Conservation (phyloP, 2,113 vertebrate genomes). For the Amphiprion ocellaris region DNA sequence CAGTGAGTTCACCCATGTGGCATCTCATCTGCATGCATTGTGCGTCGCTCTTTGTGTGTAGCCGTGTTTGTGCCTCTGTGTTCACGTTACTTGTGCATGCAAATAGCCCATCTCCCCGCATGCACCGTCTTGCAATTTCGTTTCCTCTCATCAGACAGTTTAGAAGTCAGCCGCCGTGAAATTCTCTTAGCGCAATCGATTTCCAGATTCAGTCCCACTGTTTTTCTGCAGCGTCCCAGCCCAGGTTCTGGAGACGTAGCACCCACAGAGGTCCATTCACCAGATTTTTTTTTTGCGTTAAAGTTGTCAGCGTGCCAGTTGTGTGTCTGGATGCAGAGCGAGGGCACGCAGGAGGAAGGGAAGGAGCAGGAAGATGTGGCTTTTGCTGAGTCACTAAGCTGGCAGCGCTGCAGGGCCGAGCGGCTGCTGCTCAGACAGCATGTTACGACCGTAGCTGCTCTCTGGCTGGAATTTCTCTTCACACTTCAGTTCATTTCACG, state of each 20-base stretch:
- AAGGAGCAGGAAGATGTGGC: neutral
- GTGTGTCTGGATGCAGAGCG: constrained; percentile 39
- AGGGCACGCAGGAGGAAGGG: constrained; percentile 6
- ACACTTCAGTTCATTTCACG: too few relatives aligned
- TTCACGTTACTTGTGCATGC: constrained; percentile 32
- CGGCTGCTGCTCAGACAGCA: constrained; percentile 48
- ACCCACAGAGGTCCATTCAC: constrained; percentile 39
- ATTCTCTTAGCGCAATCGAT: constrained; percentile 14
- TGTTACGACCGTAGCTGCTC: neutral
- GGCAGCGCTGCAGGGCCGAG: constrained; percentile 37
- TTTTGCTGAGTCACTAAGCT: constrained; percentile 71
- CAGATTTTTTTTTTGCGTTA: constrained; percentile 47
- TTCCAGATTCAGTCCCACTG: constrained; percentile 10
- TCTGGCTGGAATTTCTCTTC: too few relatives aligned
- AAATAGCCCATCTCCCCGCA: constrained; percentile 3
- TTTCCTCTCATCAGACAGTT: constrained; percentile 14
- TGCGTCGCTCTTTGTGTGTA: neutral
- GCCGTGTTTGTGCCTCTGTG: neutral
- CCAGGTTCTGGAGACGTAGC: constrained; percentile 2
- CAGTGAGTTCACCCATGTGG: constrained; percentile 29
- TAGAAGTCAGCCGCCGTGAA: constrained; percentile 8
- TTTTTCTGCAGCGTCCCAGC: constrained; percentile 4
- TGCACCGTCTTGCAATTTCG: neutral
- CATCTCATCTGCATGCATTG: constrained; percentile 41
- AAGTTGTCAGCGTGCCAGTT: constrained; percentile 39